Evolutionary conservation across 2,888 invertebrate genomes (phyloP), one percentile per base, ranked within the genome.

Genomic region (Leucoma salicis): DNA sequence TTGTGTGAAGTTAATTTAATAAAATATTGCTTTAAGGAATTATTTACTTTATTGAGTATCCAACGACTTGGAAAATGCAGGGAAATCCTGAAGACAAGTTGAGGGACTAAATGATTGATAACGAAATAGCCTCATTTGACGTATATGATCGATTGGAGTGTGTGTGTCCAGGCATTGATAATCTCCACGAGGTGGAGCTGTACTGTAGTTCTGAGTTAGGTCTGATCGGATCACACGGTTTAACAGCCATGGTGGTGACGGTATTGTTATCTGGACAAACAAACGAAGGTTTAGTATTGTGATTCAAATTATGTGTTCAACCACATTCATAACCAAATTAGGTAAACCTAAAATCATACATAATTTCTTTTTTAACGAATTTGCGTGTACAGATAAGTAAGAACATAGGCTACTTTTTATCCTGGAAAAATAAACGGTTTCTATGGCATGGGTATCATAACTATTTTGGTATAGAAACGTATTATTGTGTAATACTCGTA

Each of bases 101-200:
- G 78, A 74, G 1, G 88, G 89, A 45, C 88, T 68, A 43, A 86
- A 87, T 2, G 89, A 88, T 50, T 81, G 77, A 51, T 77, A 77
- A 6, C 88, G 77, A 61, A 71, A 81, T 10, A 75, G 66, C 49
- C 80, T 69, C 72, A 89, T 64, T 37, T 76, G 59, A 11, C 88
- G 77, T 27, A 89, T 87, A 51, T 88, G 88, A 0, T 71, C 77
- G 14, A 89, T 88, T 2, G 89, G 88, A 0, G 88, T 87, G 58
- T 89, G 87, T 0, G 83, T 83, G 56, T 89, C 89, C 18, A 89
- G 69, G 37, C 81, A 88, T 43, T 88, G 86, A 56, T 88, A 87
- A 49, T 80, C 70, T 1, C 88, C 89, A 15, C 68, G 74, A 0
- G 88, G 87, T 1, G 88, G 88, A 3, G 87, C 88, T 5, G 87